Evolutionary conservation across 1,140 invertebrate species (phyloP).

Genomic region (Rhagoletis zephyria): DNA sequence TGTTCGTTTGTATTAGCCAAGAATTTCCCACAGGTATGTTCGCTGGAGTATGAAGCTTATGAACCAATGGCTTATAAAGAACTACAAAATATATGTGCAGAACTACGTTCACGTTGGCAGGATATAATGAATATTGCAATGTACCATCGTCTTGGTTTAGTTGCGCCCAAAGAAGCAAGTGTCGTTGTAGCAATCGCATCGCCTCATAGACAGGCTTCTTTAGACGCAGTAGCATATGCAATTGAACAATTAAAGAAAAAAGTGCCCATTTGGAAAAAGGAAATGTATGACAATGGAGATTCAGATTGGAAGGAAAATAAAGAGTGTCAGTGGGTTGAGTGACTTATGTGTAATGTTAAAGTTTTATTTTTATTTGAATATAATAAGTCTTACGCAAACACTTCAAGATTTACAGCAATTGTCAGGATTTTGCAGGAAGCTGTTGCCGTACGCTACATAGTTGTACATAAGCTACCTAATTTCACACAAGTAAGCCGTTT

Average conservation of each 20-base stretch:
- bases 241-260: conserved; percentile 89
- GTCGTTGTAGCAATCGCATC: conserved; percentile 93
- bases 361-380: too few species aligned
- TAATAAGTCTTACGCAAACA: too few species aligned
- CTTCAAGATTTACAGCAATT: too few species aligned
- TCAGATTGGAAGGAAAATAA: conserved; percentile 84
- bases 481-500: too few species aligned
- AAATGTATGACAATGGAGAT: conserved; percentile 82
- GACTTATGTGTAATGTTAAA: neutral
- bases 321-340: conserved; percentile 81
- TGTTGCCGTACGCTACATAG: too few species aligned
- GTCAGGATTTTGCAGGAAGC: too few species aligned
- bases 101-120: conserved; percentile 81
- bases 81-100: conserved; percentile 84
- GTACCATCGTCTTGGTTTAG: conserved; percentile 86
- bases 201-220: conserved; percentile 85
- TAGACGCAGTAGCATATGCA: conserved; percentile 86
- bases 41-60: conserved; percentile 94
- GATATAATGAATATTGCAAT: conserved; percentile 85
- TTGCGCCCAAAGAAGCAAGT: conserved; percentile 91
- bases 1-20: conserved; percentile 27
- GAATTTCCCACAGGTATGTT: conserved; percentile 77
- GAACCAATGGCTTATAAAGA: conserved; percentile 90
- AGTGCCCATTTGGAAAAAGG: conserved; percentile 98
- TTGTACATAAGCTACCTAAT: too few species aligned